Percentiles rank a stretch among this genome's conserved stretches.
phyloP scores from a whole-genome alignment of 2,888 invertebrate genomes.

The Elaeidobius kamerunicus region DNA sequence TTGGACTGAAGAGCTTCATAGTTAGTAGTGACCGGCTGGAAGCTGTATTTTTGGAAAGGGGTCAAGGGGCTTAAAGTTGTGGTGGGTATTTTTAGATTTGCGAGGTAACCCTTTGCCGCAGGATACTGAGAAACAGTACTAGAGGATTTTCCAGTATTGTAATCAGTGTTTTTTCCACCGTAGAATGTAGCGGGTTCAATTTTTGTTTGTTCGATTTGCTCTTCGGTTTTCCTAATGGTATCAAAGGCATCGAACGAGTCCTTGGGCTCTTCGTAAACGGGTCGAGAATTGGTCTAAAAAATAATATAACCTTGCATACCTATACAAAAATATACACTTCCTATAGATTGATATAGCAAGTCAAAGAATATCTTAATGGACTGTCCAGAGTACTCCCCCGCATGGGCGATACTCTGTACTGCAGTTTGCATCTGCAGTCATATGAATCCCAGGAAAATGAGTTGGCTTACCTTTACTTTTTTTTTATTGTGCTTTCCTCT shows the following conservation, averaged over 20 bases:
- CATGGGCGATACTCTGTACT: no score
- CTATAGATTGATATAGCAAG: no score
- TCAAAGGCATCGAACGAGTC: conserved; percentile 28
- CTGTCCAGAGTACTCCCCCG: no score
- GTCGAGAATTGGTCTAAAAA: conserved; percentile 7
- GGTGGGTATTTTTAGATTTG: conserved; percentile 17
- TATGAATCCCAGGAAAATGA: no score
- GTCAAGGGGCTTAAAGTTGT: conserved; percentile 39
- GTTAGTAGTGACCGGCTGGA: conserved; percentile 39
- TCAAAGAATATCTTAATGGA: no score
- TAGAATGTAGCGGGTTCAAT: conserved; percentile 14
- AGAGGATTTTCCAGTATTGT: conserved; percentile 40
- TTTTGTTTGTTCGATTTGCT: conserved; percentile 33
- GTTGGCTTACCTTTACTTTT: conserved; percentile 27
- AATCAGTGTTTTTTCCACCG: conserved; percentile 34
- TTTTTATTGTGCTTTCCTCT: conserved; percentile 26
- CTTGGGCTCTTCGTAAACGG: conserved; percentile 16
- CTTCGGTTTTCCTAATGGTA: conserved; percentile 27
- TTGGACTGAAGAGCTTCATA: conserved; percentile 34
- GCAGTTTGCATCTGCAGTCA: no score
- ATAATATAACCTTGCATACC: no score
- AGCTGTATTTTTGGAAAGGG: conserved; percentile 47
- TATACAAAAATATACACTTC: no score
- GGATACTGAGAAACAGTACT: conserved; percentile 40
- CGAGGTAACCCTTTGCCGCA: conserved; percentile 32